Conservation (phyloP, 2,113 vertebrate species). For the Oceanodroma tethys region DNA sequence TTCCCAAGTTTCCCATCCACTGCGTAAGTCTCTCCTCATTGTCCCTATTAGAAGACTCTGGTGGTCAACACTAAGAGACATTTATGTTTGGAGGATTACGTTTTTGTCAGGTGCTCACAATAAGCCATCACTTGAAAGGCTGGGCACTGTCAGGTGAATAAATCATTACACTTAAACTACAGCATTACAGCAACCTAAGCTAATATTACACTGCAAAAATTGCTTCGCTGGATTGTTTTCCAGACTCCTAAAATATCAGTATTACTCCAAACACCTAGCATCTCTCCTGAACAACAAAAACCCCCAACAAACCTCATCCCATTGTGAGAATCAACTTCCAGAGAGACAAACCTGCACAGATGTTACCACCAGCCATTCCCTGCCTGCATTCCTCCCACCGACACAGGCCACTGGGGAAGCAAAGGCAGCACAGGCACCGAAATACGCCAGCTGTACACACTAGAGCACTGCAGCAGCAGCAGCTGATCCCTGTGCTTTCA, state of each 20-base stretch:
- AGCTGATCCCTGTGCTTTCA: neutral
- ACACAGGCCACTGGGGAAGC: neutral
- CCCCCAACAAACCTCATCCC: neutral
- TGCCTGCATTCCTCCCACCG: neutral
- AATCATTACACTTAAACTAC: neutral
- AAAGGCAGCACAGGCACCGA: neutral
- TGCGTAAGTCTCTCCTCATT: neutral
- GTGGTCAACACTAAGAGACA: neutral
- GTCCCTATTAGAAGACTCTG: neutral
- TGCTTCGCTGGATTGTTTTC: fast-evolving
- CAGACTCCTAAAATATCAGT: neutral
- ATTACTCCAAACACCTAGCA: fast-evolving
- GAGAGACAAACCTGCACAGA: neutral
- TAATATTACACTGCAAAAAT: neutral
- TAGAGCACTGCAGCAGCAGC: neutral
- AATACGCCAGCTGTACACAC: neutral
- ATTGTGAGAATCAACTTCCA: neutral
- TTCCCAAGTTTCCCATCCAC: neutral
- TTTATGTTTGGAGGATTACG: neutral
- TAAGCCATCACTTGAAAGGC: fast-evolving
- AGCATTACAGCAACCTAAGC: neutral
- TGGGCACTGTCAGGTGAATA: fast-evolving
- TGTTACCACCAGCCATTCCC: neutral
- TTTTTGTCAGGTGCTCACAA: neutral
- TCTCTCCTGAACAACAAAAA: neutral